These are phyloP conservation scores for Ophthalmolycus amberensis DNA, from an alignment of 2,113 vertebrate genomes.

Conservation along the genomic window DNA sequence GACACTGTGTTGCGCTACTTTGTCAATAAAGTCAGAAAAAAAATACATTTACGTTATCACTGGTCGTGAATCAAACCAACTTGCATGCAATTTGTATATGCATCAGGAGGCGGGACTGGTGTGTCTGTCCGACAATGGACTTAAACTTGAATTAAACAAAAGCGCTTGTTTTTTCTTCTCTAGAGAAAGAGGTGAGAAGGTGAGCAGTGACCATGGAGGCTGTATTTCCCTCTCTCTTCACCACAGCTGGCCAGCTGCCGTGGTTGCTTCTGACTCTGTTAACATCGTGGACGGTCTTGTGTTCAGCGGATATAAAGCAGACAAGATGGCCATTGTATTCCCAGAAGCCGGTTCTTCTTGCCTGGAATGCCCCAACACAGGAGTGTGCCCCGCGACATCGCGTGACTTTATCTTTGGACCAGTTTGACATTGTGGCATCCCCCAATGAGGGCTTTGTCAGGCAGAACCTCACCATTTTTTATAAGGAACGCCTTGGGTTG, in stretches of 20 bases:
- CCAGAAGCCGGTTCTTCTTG: slow-evolving; percentile 83
- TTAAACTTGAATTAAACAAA: slow-evolving; percentile 3
- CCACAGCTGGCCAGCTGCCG: slow-evolving; percentile 43
- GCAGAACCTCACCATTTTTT: slow-evolving; percentile 88
- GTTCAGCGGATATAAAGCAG: slow-evolving; percentile 77
- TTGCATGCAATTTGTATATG: too few species aligned
- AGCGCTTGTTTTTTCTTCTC: slow-evolving; percentile 24
- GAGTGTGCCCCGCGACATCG: slow-evolving; percentile 80
- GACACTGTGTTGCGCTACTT: too few species aligned
- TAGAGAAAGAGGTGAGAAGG: slow-evolving; percentile 52
- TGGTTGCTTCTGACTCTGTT: slow-evolving; percentile 67
- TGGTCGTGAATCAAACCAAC: too few species aligned
- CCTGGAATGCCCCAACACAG: slow-evolving; percentile 87
- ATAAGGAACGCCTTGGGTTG: slow-evolving; percentile 84
- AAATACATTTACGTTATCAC: too few species aligned
- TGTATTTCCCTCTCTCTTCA: slow-evolving; percentile 28
- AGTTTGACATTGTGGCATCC: slow-evolving; percentile 84
- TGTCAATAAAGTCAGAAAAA: too few species aligned
- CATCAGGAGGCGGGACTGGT: too few species aligned
- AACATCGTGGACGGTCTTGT: slow-evolving; percentile 62
- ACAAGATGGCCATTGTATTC: slow-evolving; percentile 83
- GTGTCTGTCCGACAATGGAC: too few species aligned
- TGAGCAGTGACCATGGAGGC: slow-evolving; percentile 65
- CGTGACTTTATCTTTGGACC: slow-evolving; percentile 77
- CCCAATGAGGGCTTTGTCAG: slow-evolving; percentile 85